A percentile compares a stretch with the other conserved stretches of the same genome.
phyloP scores from a whole-genome alignment of 2,113 vertebrate species.

The Genyomyrus donnyi region DNA sequence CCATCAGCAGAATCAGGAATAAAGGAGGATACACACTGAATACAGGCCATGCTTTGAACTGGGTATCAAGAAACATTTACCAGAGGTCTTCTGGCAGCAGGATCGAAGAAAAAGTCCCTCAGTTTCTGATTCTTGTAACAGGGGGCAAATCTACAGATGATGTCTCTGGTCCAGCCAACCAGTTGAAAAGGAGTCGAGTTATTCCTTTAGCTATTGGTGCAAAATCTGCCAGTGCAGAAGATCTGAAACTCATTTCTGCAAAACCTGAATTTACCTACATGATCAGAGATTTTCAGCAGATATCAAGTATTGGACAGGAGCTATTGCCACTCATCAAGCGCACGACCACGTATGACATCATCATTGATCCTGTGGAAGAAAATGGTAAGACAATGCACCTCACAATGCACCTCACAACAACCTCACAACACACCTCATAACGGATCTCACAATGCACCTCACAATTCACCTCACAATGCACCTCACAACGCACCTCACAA shows the following conservation, averaged over 20 bases:
- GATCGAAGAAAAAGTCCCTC: constrained; percentile 83
- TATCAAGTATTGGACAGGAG: constrained; percentile 67
- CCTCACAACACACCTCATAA: neutral
- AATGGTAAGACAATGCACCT: too few species aligned
- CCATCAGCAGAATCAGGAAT: constrained; percentile 59
- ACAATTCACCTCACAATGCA: too few species aligned
- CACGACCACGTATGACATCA: constrained; percentile 42
- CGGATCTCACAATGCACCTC: too few species aligned
- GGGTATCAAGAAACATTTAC: constrained; percentile 77
- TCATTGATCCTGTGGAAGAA: too few species aligned
- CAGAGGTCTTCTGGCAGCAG: constrained; percentile 81
- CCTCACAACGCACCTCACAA: too few species aligned
- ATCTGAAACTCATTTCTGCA: constrained; percentile 75
- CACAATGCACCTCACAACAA: too few species aligned
- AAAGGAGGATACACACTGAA: constrained; percentile 72
- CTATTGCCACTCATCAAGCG: constrained; percentile 69
- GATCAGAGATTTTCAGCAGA: constrained; percentile 70
- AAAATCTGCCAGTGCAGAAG: constrained; percentile 60
- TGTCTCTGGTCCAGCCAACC: constrained; percentile 60
- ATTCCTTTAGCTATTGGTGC: constrained; percentile 73
- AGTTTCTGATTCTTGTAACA: constrained; percentile 81
- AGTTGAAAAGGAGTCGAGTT: constrained; percentile 70
- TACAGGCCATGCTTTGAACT: constrained; percentile 76
- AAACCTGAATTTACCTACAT: constrained; percentile 69
- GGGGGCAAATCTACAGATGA: constrained; percentile 75